Evolutionary conservation across 2,113 vertebrate genomes (phyloP).

Genomic region (Fregetta grallaria): DNA sequence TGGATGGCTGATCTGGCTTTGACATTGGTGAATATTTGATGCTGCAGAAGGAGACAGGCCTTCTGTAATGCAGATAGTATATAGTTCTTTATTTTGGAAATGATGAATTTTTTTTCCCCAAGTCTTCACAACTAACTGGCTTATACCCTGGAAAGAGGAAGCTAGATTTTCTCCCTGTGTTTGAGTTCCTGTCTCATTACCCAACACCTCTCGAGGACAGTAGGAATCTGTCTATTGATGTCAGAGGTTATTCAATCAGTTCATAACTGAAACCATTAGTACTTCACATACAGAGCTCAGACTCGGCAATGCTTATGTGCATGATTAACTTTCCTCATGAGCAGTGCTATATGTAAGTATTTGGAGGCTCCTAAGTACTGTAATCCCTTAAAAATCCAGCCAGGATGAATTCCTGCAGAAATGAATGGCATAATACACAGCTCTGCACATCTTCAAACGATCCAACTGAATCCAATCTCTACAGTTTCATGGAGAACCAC

Average conservation of each 20-base stretch:
- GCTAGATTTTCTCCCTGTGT: not conserved
- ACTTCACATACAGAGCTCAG: not conserved
- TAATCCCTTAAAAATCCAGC: not conserved
- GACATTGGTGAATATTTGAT: not conserved
- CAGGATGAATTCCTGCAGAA: not conserved
- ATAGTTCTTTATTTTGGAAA: not conserved
- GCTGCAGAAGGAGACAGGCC: not conserved
- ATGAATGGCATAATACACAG: not conserved
- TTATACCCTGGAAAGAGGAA: not conserved
- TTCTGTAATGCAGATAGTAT: not conserved
- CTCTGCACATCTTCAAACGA: not conserved
- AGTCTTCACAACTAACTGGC: not conserved
- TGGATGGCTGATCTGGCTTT: not conserved
- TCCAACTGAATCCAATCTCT: not conserved
- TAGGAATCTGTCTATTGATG: not conserved
- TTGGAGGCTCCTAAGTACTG: not conserved
- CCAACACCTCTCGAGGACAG: not conserved
- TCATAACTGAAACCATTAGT: not conserved
- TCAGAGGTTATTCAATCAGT: not conserved
- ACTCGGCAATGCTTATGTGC: not conserved
- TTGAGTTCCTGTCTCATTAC: not conserved
- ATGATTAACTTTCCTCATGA: not conserved
- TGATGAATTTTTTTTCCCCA: not conserved
- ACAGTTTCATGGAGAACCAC: not conserved
- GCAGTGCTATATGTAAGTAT: not conserved